These are phyloP conservation scores for Panopea generosa DNA, from an alignment of 2,888 invertebrate genomes.

Conservation along the genomic window DNA sequence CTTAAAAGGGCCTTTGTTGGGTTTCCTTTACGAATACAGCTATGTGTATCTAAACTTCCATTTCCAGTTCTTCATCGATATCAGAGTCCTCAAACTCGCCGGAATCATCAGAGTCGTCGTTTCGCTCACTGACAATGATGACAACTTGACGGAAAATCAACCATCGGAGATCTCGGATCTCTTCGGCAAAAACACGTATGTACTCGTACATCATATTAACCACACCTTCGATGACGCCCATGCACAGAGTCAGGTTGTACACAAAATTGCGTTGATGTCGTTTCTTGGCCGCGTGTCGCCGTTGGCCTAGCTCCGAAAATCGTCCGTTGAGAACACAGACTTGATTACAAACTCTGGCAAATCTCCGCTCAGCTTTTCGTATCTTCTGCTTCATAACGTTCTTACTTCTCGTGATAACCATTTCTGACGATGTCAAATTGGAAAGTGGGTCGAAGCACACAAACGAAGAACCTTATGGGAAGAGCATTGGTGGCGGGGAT, in stretches of 20 bases:
- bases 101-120: conserved; percentile 13
- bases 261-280: conserved; percentile 19
- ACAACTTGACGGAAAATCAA: conserved; percentile 32
- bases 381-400: not conserved
- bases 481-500: too few relatives aligned
- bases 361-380: conserved; percentile 10
- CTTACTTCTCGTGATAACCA: conserved; percentile 5
- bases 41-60: too few relatives aligned
- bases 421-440: not conserved
- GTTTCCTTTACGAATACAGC: too few relatives aligned
- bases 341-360: conserved; percentile 17
- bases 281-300: conserved; percentile 15
- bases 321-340: conserved; percentile 8
- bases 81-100: conserved; percentile 11
- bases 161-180: conserved; percentile 39
- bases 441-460: too few relatives aligned
- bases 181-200: conserved; percentile 17
- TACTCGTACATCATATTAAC: conserved; percentile 38
- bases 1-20: conserved; percentile 54
- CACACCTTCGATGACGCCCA: conserved; percentile 40
- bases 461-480: too few relatives aligned
- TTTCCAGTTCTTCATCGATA: too few relatives aligned
- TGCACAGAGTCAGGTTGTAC: conserved; percentile 40
- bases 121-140: conserved; percentile 16
- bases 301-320: conserved; percentile 11